Conservation (phyloP, 2,113 vertebrate species). For the Laterallus jamaicensis region DNA sequence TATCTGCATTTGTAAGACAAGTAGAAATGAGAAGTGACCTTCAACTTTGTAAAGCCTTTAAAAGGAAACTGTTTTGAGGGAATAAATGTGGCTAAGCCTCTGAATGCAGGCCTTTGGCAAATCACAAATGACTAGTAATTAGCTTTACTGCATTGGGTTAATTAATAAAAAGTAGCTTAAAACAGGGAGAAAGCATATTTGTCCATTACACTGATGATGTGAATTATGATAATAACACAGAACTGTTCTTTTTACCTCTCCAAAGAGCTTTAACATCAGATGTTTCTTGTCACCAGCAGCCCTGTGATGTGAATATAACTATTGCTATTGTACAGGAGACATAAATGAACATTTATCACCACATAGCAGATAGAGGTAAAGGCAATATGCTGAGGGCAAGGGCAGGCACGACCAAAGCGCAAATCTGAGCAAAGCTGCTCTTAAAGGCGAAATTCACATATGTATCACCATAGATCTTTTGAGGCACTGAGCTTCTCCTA, state of each 20-base stretch:
- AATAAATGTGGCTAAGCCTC: neutral
- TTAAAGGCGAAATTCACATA: neutral
- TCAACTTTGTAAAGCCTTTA: constrained; percentile 41
- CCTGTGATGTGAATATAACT: neutral
- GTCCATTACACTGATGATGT: neutral
- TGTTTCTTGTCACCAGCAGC: neutral
- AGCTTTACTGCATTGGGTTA: constrained; percentile 14
- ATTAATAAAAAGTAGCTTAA: constrained; percentile 44
- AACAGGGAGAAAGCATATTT: constrained; percentile 12
- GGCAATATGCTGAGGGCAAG: neutral
- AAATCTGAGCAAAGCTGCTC: neutral
- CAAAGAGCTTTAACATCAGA: neutral
- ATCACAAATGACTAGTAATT: constrained; percentile 21
- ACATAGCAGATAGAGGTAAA: neutral
- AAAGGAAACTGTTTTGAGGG: neutral
- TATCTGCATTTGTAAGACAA: constrained; percentile 37
- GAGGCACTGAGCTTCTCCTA: neutral
- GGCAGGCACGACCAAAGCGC: neutral
- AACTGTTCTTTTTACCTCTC: neutral
- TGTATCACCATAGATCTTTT: accelerated
- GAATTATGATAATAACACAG: neutral
- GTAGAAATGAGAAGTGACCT: constrained; percentile 48
- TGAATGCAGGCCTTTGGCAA: neutral
- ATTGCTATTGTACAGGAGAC: neutral
- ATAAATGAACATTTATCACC: neutral